Conservation (phyloP, 2,113 vertebrate genomes). For the Xenopus borealis region DNA sequence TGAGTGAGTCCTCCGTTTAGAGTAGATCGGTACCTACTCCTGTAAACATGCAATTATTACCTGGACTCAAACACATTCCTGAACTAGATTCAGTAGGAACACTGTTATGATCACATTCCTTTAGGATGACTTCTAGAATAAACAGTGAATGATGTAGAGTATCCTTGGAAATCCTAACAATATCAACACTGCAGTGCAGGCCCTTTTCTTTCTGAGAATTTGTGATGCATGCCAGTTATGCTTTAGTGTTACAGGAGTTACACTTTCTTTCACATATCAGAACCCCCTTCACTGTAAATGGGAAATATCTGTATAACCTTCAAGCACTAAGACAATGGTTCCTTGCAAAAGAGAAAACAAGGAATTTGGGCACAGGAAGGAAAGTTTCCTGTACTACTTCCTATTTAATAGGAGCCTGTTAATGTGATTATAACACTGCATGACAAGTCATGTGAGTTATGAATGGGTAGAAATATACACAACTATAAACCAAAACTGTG, state of each 20-base stretch:
- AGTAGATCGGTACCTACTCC: too few species aligned
- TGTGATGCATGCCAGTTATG: constrained; percentile 5
- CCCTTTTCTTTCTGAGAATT: neutral
- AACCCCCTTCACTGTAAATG: neutral
- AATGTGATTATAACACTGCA: too few species aligned
- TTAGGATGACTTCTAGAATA: neutral
- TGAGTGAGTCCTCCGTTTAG: too few species aligned
- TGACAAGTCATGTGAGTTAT: too few species aligned
- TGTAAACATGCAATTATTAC: too few species aligned
- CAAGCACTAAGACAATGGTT: constrained; percentile 24
- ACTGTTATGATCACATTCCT: neutral
- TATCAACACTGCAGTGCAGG: constrained; percentile 23
- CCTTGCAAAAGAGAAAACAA: constrained; percentile 37
- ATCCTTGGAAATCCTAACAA: constrained; percentile 27
- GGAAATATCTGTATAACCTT: constrained; percentile 7
- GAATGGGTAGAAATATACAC: too few species aligned
- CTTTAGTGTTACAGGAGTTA: neutral
- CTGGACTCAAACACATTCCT: too few species aligned
- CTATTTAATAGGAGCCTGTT: neutral
- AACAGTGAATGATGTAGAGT: constrained; percentile 10
- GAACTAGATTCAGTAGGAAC: neutral
- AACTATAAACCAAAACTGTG: too few species aligned
- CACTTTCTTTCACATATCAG: constrained; percentile 5
- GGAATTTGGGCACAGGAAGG: constrained; percentile 24
- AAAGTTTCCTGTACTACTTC: constrained; percentile 30